Conservation (phyloP, 2,113 vertebrate species). For the Microtus oregoni region DNA sequence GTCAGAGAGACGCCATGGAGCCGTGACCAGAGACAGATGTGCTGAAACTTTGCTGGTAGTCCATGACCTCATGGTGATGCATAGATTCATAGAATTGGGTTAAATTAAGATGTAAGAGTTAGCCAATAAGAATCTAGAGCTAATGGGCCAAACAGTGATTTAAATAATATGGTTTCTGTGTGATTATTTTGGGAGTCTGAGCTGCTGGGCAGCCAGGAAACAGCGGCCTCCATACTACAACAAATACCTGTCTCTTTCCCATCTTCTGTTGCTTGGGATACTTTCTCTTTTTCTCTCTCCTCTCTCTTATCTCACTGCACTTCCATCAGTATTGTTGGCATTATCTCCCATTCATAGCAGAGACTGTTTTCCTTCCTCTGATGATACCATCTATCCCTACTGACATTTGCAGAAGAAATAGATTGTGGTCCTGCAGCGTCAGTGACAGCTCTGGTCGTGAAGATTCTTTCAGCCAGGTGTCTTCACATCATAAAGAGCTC, state of each 20-base stretch:
- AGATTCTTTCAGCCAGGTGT: neutral
- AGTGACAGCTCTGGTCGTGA: neutral
- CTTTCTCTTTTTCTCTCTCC: neutral
- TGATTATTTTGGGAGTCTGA: too few relatives aligned
- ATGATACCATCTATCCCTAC: neutral
- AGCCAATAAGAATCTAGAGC: too few relatives aligned
- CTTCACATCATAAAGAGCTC: neutral
- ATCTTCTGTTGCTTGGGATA: neutral
- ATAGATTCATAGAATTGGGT: too few relatives aligned
- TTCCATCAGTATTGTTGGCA: constrained; percentile 35
- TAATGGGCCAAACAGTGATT: too few relatives aligned
- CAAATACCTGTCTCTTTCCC: constrained; percentile 25
- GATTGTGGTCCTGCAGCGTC: neutral
- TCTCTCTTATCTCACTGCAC: constrained; percentile 41
- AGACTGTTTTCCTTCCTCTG: neutral
- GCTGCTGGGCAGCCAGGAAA: too few relatives aligned
- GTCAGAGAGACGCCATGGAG: too few relatives aligned
- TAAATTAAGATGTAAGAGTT: too few relatives aligned
- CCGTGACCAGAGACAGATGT: too few relatives aligned
- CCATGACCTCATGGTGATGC: too few relatives aligned
- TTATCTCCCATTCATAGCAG: neutral
- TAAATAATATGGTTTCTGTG: too few relatives aligned
- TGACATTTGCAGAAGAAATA: constrained; percentile 12
- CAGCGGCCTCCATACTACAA: too few relatives aligned
- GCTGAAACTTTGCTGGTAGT: too few relatives aligned